These are phyloP conservation scores for Troides oblongomaculatus DNA, from an alignment of 2,888 invertebrate species.

Conservation along the genomic window DNA sequence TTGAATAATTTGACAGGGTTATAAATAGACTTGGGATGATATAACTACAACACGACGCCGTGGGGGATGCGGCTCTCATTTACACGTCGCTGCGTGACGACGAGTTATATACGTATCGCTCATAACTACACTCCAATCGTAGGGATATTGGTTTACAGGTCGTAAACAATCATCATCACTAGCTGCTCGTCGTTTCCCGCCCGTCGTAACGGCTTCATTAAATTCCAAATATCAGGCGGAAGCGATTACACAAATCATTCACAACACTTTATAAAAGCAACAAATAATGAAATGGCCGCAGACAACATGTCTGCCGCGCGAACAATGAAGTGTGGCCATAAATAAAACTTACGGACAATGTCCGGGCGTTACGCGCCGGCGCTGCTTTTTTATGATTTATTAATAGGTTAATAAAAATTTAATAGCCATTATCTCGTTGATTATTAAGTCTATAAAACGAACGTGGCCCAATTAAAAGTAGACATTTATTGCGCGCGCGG, in stretches of 20 bases:
- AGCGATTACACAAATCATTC: too few relatives aligned
- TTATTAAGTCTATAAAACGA: conserved; percentile 61
- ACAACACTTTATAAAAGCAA: neutral
- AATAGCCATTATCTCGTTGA: conserved; percentile 56
- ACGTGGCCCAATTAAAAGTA: conserved; percentile 63
- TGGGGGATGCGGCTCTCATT: too few relatives aligned
- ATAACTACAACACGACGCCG: too few relatives aligned
- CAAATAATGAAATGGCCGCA: conserved; percentile 9
- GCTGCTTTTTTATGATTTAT: conserved; percentile 31
- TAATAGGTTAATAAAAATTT: conserved; percentile 34
- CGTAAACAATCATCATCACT: too few relatives aligned
- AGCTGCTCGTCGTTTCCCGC: too few relatives aligned
- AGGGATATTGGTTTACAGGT: too few relatives aligned
- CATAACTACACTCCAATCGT: too few relatives aligned
- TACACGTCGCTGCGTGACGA: too few relatives aligned
- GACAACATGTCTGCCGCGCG: conserved; percentile 20
- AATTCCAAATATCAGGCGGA: too few relatives aligned
- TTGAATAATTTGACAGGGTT: conserved; percentile 22
- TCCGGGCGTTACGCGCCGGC: conserved; percentile 29
- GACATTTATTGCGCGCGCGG: conserved; percentile 58
- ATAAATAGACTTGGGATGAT: conserved; percentile 7
- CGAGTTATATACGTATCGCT: too few relatives aligned
- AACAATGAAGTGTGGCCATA: conserved; percentile 18
- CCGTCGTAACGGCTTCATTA: too few relatives aligned
- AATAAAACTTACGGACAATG: conserved; percentile 18